These are phyloP conservation scores for Hirudo medicinalis DNA, from an alignment of 1,140 invertebrate genomes.

Conservation along the genomic window DNA sequence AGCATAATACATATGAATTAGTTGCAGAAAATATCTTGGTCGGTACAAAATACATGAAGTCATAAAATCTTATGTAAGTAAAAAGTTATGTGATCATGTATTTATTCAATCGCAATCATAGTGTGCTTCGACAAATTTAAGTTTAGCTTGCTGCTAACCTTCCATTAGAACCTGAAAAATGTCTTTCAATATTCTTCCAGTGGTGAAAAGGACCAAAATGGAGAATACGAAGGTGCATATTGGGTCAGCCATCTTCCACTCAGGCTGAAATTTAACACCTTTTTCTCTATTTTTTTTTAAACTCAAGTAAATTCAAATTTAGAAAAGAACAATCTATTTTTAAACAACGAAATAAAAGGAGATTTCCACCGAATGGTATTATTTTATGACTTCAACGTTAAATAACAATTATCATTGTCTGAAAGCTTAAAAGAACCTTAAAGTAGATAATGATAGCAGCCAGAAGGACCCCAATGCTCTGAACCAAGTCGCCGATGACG, in stretches of 20 bases:
- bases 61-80: too few relatives aligned
- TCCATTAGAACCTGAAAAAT: slow-evolving; percentile 86
- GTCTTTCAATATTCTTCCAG: slow-evolving; percentile 81
- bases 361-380: neutral
- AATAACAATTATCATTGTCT: neutral
- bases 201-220: slow-evolving; percentile 83
- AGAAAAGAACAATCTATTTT: neutral
- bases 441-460: slow-evolving; percentile 81
- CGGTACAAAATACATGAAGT: too few relatives aligned
- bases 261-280: slow-evolving; percentile 50
- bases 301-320: neutral
- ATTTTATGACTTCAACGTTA: neutral
- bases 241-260: slow-evolving; percentile 81
- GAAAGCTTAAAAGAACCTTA: slow-evolving; percentile 46
- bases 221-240: slow-evolving; percentile 98
- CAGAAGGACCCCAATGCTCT: slow-evolving; percentile 80
- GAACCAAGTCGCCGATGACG: slow-evolving; percentile 83
- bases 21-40: too few relatives aligned
- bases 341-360: neutral
- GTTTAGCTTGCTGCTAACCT: slow-evolving; percentile 45
- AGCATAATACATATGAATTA: too few relatives aligned
- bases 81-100: too few relatives aligned
- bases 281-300: neutral
- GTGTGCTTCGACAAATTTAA: neutral
- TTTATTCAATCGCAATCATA: too few relatives aligned